These are phyloP conservation scores for Rhinolophus ferrumequinum DNA, from an alignment of 2,113 vertebrate genomes.

Conservation along the genomic window DNA sequence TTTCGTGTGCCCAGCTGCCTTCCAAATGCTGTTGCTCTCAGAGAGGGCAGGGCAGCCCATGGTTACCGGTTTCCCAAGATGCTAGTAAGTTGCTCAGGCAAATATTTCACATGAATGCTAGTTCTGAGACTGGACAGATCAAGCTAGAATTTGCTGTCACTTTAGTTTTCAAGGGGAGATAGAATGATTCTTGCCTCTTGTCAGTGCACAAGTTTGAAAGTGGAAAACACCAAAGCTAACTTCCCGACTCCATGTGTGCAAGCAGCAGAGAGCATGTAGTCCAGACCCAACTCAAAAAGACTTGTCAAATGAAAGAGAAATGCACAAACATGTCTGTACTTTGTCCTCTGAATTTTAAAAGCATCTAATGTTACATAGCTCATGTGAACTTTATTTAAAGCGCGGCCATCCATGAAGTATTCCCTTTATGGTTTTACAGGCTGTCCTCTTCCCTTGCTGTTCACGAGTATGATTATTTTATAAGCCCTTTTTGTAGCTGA, in stretches of 20 bases:
- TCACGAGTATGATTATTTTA: constrained; percentile 81
- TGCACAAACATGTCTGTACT: constrained; percentile 68
- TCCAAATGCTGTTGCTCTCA: constrained; percentile 65
- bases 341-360: constrained; percentile 69
- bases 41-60: neutral
- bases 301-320: constrained; percentile 71
- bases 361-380: constrained; percentile 64
- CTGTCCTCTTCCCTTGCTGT: constrained; percentile 66
- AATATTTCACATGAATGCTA: constrained; percentile 33
- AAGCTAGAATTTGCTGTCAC: neutral
- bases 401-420: constrained; percentile 22
- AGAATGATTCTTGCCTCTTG: neutral
- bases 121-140: constrained; percentile 13
- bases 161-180: neutral
- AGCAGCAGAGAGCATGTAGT: neutral
- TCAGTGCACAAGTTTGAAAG: constrained; percentile 22
- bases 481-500: constrained; percentile 66
- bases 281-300: constrained; percentile 54
- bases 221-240: neutral
- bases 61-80: neutral
- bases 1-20: neutral
- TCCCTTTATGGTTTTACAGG: constrained; percentile 75
- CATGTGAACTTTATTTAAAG: constrained; percentile 67
- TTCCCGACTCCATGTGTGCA: neutral
- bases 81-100: neutral